Evolutionary conservation across 2,113 vertebrate genomes (phyloP).

Genomic region (Siniperca chuatsi): DNA sequence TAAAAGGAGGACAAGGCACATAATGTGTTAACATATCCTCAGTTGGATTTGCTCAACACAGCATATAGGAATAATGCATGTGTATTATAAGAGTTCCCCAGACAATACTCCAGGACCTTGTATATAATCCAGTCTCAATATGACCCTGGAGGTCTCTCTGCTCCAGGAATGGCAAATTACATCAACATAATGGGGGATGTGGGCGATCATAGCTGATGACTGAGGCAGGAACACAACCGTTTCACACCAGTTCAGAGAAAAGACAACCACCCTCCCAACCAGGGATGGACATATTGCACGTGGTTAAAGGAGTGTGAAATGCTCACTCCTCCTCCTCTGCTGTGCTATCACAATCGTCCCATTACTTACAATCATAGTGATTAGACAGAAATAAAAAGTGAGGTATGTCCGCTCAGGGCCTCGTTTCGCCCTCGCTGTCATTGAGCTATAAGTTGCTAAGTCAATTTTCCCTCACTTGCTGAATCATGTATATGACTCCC

Average conservation of each 20-base stretch:
- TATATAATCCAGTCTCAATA: slow-evolving; percentile 52
- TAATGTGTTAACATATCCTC: slow-evolving; percentile 37
- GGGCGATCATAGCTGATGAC: slow-evolving; percentile 14
- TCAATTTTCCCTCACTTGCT: slow-evolving; percentile 64
- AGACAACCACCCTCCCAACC: slow-evolving; percentile 18
- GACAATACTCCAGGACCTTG: slow-evolving; percentile 24
- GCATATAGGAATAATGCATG: slow-evolving; percentile 10
- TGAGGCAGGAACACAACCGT: slow-evolving; percentile 28
- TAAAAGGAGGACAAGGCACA: not conserved
- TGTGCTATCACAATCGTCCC: slow-evolving; percentile 15
- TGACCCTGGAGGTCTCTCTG: slow-evolving; percentile 57
- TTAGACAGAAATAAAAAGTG: slow-evolving; percentile 62
- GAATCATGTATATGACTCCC: slow-evolving; percentile 48
- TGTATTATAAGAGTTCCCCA: not conserved
- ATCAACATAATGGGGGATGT: slow-evolving; percentile 51
- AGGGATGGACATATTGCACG: slow-evolving; percentile 23
- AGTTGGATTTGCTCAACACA: slow-evolving; percentile 26
- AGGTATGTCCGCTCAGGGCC: slow-evolving; percentile 35
- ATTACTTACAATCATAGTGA: slow-evolving; percentile 63
- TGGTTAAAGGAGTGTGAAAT: slow-evolving; percentile 57
- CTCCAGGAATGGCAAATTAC: slow-evolving; percentile 51
- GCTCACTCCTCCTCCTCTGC: slow-evolving; percentile 6
- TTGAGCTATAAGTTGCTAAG: slow-evolving; percentile 49
- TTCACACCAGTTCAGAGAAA: slow-evolving; percentile 50
- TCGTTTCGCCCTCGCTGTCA: slow-evolving; percentile 54